phyloP scores from a whole-genome alignment of 2,113 vertebrate genomes.

The Passerina amoena region DNA sequence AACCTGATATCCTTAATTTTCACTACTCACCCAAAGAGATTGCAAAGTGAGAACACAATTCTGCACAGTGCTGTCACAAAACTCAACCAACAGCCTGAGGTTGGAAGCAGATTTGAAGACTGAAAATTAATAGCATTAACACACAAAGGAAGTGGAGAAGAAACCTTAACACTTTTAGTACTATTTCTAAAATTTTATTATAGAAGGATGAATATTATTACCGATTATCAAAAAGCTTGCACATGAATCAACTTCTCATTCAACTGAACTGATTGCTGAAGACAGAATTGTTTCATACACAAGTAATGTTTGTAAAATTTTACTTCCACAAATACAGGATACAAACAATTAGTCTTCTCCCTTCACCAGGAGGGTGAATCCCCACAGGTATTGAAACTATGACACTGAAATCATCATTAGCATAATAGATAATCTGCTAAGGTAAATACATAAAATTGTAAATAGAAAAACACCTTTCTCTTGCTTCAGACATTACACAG shows the following conservation, averaged over 20 bases:
- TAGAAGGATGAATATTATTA: neutral
- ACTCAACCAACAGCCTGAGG: neutral
- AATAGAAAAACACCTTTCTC: neutral
- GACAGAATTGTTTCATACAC: neutral
- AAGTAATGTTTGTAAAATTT: neutral
- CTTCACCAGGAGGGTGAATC: neutral
- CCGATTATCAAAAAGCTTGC: neutral
- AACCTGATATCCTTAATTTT: neutral
- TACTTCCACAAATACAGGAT: neutral
- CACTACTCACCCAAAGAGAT: neutral
- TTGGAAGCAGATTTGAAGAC: neutral
- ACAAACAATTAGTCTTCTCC: neutral
- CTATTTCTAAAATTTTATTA: neutral
- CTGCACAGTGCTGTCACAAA: neutral
- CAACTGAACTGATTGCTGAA: neutral
- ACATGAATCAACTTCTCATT: neutral
- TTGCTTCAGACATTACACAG: neutral
- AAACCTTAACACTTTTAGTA: neutral
- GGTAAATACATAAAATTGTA: neutral
- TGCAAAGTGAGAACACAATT: neutral
- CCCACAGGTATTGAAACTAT: neutral
- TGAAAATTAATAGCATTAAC: neutral
- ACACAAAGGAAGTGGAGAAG: neutral
- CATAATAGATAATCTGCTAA: accelerated
- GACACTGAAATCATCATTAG: neutral